These are phyloP conservation scores for Lagorchestes hirsutus DNA, from an alignment of 2,797 vertebrate species.

Conservation along the genomic window DNA sequence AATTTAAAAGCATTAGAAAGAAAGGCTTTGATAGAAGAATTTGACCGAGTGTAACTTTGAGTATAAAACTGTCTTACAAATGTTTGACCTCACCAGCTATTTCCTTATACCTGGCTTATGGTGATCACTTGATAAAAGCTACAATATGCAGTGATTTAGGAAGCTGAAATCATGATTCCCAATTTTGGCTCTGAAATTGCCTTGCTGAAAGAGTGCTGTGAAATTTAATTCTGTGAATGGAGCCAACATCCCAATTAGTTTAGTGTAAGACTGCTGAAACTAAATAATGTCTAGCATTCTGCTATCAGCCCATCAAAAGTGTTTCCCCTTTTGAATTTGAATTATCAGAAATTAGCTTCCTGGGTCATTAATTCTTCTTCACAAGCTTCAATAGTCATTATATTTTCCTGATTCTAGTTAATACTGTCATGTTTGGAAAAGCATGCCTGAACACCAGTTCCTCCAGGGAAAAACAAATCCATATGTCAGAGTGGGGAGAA, in stretches of 20 bases:
- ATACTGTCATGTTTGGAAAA: neutral
- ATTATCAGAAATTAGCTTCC: neutral
- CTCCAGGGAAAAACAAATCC: constrained; percentile 1
- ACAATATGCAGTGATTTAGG: neutral
- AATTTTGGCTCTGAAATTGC: neutral
- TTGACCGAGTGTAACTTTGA: neutral
- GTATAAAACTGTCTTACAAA: neutral
- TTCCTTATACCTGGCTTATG: neutral
- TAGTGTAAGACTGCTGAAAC: neutral
- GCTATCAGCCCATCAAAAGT: neutral
- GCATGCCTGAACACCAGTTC: neutral
- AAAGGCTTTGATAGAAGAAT: neutral
- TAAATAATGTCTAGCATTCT: neutral
- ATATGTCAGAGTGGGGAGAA: neutral
- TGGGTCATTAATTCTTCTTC: neutral
- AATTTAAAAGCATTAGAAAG: neutral
- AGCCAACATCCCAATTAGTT: neutral
- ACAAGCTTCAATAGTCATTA: neutral
- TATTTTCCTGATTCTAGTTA: neutral
- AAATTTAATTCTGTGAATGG: neutral
- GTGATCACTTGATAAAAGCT: neutral
- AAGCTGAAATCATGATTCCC: neutral
- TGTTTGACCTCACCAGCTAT: neutral
- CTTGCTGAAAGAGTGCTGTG: neutral
- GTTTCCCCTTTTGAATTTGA: neutral